Conservation (phyloP, 2,888 invertebrate species). For the Euphydryas editha region DNA sequence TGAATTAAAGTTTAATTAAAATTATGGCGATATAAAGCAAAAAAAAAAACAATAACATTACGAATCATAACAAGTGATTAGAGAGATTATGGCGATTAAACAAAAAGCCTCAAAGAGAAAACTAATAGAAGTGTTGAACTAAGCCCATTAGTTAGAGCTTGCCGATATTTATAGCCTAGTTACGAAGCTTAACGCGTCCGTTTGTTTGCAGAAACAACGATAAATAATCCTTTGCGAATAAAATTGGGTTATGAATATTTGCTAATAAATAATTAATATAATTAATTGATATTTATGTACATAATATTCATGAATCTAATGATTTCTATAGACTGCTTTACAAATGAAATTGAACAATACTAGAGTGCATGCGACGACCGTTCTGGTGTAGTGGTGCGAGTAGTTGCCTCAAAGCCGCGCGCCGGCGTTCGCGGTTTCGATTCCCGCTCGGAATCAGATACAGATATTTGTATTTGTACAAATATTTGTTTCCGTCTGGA, state of each 20-base stretch:
- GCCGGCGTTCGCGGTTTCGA: too few species aligned
- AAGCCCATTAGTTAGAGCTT: slow-evolving; percentile 62
- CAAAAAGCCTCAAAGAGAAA: slow-evolving; percentile 12
- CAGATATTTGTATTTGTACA: too few species aligned
- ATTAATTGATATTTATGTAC: too few species aligned
- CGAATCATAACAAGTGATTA: neutral
- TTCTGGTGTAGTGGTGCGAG: too few species aligned
- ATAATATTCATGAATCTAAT: neutral
- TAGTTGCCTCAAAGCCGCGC: too few species aligned
- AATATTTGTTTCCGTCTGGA: too few species aligned
- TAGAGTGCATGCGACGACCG: too few species aligned
- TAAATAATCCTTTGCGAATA: slow-evolving; percentile 47
- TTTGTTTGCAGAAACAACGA: slow-evolving; percentile 58
- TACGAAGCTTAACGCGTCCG: slow-evolving; percentile 65
- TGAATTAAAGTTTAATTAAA: neutral
- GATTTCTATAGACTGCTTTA: neutral
- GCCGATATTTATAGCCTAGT: slow-evolving; percentile 69
- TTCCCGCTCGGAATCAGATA: too few species aligned
- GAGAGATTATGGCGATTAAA: slow-evolving; percentile 8
- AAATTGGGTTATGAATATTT: slow-evolving; percentile 9
- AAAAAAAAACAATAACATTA: neutral
- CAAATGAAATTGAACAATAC: neutral
- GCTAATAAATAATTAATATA: neutral
- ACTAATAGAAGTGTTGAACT: slow-evolving; percentile 46
- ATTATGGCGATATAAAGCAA: neutral